A percentile compares a stretch with the other conserved stretches of the same genome.
These are phyloP conservation scores for Phaetusa simplex DNA, from an alignment of 2,113 vertebrate genomes.

Conservation along the genomic window DNA sequence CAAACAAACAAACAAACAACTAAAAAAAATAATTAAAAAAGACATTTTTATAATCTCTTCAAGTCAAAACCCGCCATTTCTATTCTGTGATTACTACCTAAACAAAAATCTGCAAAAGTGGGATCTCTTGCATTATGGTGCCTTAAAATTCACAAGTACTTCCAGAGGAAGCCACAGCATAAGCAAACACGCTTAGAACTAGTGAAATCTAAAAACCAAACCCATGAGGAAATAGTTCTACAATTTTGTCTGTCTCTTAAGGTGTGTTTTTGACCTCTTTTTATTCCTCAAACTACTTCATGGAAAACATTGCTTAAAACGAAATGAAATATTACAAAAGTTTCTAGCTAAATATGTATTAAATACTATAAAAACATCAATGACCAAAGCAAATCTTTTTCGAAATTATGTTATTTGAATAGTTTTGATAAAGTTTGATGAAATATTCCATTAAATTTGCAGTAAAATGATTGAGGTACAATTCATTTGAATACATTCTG, in stretches of 20 bases:
- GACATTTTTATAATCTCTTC: not conserved
- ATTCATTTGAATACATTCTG: not conserved
- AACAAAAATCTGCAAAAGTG: not conserved
- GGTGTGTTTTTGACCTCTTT: not conserved
- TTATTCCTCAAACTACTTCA: not conserved
- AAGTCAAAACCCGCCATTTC: not conserved
- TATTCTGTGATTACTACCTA: not conserved
- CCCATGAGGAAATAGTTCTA: not conserved
- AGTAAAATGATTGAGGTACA: not conserved
- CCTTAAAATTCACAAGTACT: not conserved
- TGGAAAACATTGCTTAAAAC: not conserved
- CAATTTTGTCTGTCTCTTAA: not conserved
- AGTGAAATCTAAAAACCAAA: not conserved
- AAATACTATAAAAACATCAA: not conserved
- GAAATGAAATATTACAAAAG: not conserved
- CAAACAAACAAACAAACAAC: not conserved
- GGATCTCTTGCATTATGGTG: fast-evolving
- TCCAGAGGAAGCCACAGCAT: not conserved
- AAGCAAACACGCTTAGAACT: not conserved
- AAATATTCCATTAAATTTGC: not conserved
- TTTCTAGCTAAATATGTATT: not conserved
- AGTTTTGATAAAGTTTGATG: not conserved
- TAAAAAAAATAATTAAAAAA: too few species aligned
- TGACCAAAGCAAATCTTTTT: not conserved
- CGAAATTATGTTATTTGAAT: not conserved